Evolutionary conservation across 2,888 invertebrate species (phyloP).

Genomic region (Drosophila testacea): DNA sequence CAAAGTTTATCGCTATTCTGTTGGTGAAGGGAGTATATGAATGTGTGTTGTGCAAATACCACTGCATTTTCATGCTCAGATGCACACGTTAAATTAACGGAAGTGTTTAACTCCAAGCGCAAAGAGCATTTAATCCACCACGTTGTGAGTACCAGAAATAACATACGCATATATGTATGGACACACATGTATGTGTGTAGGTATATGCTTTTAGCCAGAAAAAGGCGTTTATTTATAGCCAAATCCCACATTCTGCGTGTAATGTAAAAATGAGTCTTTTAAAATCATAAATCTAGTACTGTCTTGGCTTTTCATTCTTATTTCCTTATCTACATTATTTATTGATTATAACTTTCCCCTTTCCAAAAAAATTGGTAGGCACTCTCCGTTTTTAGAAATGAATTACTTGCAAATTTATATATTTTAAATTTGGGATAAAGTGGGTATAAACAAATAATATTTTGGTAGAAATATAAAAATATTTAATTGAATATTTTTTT

Average conservation of each 20-base stretch:
- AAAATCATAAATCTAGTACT: neutral
- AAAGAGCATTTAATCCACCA: conserved; percentile 15
- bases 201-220: neutral
- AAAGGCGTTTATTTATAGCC: conserved; percentile 5
- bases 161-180: too few relatives aligned
- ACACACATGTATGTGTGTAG: neutral
- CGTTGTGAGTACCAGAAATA: conserved; percentile 3
- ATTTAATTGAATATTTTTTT: neutral
- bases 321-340: neutral
- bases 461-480: neutral
- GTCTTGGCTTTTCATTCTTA: neutral
- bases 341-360: neutral
- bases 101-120: conserved; percentile 37
- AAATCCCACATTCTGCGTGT: neutral
- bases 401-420: too few relatives aligned
- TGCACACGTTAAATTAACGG: conserved; percentile 24
- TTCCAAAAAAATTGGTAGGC: too few relatives aligned
- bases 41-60: neutral
- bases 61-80: conserved; percentile 22
- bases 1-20: neutral
- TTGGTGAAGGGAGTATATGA: neutral
- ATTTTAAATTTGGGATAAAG: too few relatives aligned
- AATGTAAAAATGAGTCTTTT: neutral
- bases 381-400: too few relatives aligned
- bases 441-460: too few relatives aligned